Evolutionary conservation across 2,888 invertebrate genomes (phyloP).

Genomic region (Phaonia tiefii): DNA sequence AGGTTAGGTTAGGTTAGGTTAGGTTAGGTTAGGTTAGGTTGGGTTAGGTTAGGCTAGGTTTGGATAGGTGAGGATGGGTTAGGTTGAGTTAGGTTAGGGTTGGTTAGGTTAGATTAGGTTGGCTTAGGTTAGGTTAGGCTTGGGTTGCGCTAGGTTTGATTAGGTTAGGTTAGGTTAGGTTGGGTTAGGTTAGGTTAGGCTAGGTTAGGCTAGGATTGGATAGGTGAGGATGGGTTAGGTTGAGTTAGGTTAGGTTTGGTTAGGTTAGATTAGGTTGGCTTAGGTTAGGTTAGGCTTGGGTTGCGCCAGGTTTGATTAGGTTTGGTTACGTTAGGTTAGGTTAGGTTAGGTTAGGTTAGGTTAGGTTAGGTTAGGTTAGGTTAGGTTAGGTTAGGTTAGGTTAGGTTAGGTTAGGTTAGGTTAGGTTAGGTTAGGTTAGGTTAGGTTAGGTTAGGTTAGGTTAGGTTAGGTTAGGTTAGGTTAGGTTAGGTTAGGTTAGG

Average conservation of each 20-base stretch:
- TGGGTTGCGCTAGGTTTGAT: too few species aligned
- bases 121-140: slow-evolving; percentile 7
- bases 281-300: slow-evolving; percentile 12
- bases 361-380: slow-evolving; percentile 25
- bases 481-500: too few species aligned
- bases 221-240: not conserved
- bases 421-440: too few species aligned
- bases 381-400: too few species aligned
- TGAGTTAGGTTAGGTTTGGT: not conserved
- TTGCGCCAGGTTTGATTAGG: slow-evolving; percentile 1
- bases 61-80: not conserved
- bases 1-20: not conserved
- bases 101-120: too few species aligned
- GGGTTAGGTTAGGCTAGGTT: not conserved
- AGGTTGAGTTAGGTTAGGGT: too few species aligned
- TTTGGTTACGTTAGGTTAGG: slow-evolving; percentile 4
- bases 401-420: too few species aligned
- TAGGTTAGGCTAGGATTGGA: not conserved
- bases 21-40: slow-evolving; percentile 14
- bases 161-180: slow-evolving; percentile 13
- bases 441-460: too few species aligned
- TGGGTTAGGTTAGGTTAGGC: slow-evolving; percentile 4
- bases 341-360: slow-evolving; percentile 23
- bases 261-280: slow-evolving; percentile 7
- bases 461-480: too few species aligned